Conservation (phyloP, 2,797 vertebrate species). For the Coregonus sp. region DNA sequence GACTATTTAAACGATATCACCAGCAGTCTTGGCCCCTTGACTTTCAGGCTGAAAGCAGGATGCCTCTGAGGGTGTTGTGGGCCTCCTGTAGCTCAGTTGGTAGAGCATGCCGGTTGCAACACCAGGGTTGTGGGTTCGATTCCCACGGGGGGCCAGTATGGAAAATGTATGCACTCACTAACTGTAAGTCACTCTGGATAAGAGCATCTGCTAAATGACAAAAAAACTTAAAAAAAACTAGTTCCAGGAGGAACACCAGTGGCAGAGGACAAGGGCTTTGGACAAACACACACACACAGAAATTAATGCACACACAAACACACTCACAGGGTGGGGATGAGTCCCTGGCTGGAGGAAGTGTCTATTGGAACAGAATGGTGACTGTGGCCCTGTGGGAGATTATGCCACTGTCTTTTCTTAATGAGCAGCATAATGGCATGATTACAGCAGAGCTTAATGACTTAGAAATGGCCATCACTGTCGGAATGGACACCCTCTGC, state of each 20-base stretch:
- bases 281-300: constrained; percentile 34
- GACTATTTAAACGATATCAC: constrained; percentile 43
- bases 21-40: constrained; percentile 50
- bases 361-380: constrained; percentile 73
- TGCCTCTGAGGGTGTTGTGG: constrained; percentile 49
- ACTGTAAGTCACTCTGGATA: no score
- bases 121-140: no score
- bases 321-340: constrained; percentile 49
- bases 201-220: no score
- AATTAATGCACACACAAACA: constrained; percentile 50
- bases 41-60: constrained; percentile 47
- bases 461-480: constrained; percentile 66
- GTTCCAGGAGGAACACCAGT: constrained; percentile 50
- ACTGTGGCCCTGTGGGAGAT: constrained; percentile 71
- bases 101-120: no score
- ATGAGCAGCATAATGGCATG: constrained; percentile 76
- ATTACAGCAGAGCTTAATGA: constrained; percentile 76
- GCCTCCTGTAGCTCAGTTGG: constrained; percentile 17
- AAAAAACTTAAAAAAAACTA: not conserved
- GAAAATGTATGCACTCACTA: no score
- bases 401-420: constrained; percentile 72
- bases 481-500: constrained; percentile 48
- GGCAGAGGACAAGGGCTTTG: constrained; percentile 53
- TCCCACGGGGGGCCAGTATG: no score
- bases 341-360: constrained; percentile 62